Evolutionary conservation across 92 coral and sea anemone genomes (phyloP).

Genomic region (Nematostella vectensis): DNA sequence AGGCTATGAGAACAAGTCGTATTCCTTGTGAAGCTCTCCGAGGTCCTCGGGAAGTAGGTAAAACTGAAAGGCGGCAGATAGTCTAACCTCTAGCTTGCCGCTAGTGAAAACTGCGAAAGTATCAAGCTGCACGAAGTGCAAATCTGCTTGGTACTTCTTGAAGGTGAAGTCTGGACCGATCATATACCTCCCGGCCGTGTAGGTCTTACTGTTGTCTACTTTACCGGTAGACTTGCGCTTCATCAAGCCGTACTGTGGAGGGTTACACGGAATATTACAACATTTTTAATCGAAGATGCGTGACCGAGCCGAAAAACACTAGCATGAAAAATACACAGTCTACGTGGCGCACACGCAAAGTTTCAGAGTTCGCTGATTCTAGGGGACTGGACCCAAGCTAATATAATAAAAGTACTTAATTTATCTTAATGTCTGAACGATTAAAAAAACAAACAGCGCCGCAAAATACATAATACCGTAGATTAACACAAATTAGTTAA

Average conservation of each 20-base stretch:
- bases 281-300: no score
- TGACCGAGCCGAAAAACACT: no score
- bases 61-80: constrained; percentile 53
- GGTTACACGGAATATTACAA: no score
- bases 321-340: no score
- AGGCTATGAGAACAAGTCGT: not conserved
- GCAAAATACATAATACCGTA: no score
- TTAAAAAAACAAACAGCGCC: no score
- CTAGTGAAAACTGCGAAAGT: constrained; percentile 44
- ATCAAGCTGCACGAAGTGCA: constrained; percentile 42
- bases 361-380: no score
- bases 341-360: no score
- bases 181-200: constrained; percentile 49
- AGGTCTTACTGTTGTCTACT: constrained; percentile 54
- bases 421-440: no score
- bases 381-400: no score
- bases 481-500: no score
- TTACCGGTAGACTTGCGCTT: constrained; percentile 63
- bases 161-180: constrained; percentile 68
- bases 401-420: no score
- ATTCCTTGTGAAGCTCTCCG: constrained; percentile 38
- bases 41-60: constrained; percentile 53
- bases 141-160: constrained; percentile 52
- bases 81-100: constrained; percentile 54
- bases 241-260: constrained; percentile 41